These are phyloP conservation scores for Nomada goodeniana DNA, from an alignment of 2,888 invertebrate genomes.

Conservation along the genomic window DNA sequence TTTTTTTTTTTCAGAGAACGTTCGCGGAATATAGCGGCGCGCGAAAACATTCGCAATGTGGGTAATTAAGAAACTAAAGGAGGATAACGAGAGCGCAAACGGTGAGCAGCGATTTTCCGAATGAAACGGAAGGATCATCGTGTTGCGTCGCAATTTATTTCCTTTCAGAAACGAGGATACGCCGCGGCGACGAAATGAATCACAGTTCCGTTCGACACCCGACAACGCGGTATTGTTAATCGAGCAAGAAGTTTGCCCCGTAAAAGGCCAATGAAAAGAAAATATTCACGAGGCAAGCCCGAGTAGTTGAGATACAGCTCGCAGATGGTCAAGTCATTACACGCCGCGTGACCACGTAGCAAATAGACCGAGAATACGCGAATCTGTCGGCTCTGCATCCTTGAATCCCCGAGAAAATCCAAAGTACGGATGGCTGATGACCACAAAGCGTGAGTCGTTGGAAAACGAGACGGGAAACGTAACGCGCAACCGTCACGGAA, in stretches of 20 bases:
- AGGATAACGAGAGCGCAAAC: no score
- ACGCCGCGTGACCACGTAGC: constrained; percentile 60
- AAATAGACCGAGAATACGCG: constrained; percentile 66
- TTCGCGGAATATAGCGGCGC: no score
- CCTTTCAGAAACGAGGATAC: background rate
- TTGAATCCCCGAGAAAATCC: constrained; percentile 52
- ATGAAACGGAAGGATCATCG: no score
- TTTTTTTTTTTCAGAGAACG: no score
- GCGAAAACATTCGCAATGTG: no score
- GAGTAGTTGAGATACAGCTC: constrained; percentile 3
- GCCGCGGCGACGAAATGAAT: background rate
- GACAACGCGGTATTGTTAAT: background rate
- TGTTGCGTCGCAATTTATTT: background rate
- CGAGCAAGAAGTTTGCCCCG: background rate
- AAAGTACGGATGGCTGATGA: constrained; percentile 25
- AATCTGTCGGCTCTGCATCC: constrained; percentile 58
- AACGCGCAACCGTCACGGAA: constrained; percentile 17
- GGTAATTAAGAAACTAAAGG: no score
- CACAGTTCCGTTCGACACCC: background rate
- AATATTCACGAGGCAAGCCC: background rate
- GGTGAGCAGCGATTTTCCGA: no score
- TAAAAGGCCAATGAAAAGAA: constrained; percentile 3
- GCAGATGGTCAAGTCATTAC: constrained; percentile 50
- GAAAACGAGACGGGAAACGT: constrained; percentile 24
- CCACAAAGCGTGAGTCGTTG: constrained; percentile 32